Evolutionary conservation across 2,888 invertebrate species (phyloP).

Genomic region (Kuschelorhynchus macadamiae): DNA sequence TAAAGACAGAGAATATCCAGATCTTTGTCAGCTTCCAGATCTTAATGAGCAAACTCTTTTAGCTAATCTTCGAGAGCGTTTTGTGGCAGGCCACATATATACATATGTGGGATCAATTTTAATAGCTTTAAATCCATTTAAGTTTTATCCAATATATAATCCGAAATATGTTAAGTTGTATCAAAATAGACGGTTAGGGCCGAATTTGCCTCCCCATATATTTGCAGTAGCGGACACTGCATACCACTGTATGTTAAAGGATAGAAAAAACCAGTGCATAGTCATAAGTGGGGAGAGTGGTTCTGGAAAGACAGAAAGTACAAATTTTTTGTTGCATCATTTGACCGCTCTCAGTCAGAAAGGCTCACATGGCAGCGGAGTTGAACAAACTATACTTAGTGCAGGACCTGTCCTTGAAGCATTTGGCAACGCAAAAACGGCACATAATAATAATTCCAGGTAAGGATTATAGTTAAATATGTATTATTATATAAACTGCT

Average conservation of each 20-base stretch:
- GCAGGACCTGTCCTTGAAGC: conserved; percentile 97
- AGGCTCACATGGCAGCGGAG: conserved; percentile 94
- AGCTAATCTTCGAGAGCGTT: conserved; percentile 90
- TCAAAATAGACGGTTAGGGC: conserved; percentile 91
- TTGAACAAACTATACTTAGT: conserved; percentile 95
- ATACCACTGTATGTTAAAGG: conserved; percentile 94
- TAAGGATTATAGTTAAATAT: too few relatives aligned
- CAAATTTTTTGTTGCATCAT: conserved; percentile 95
- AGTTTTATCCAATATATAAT: conserved; percentile 97
- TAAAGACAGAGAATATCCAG: conserved; percentile 94
- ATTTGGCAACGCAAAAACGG: conserved; percentile 98
- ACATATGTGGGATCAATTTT: conserved; percentile 96
- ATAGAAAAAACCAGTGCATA: conserved; percentile 92
- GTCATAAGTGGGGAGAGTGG: conserved; percentile 97
- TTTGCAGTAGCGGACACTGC: conserved; percentile 97
- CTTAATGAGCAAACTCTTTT: conserved; percentile 93
- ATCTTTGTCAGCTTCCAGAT: conserved; percentile 95
- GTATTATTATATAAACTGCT: too few relatives aligned
- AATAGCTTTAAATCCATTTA: conserved; percentile 94
- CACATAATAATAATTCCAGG: conserved; percentile 94
- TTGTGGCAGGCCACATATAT: conserved; percentile 93
- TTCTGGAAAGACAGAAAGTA: conserved; percentile 97
- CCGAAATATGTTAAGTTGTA: conserved; percentile 97
- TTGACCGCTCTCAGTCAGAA: conserved; percentile 95
- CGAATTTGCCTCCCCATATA: conserved; percentile 95